Conservation (phyloP, 2,888 invertebrate genomes). For the Bembecia ichneumoniformis region DNA sequence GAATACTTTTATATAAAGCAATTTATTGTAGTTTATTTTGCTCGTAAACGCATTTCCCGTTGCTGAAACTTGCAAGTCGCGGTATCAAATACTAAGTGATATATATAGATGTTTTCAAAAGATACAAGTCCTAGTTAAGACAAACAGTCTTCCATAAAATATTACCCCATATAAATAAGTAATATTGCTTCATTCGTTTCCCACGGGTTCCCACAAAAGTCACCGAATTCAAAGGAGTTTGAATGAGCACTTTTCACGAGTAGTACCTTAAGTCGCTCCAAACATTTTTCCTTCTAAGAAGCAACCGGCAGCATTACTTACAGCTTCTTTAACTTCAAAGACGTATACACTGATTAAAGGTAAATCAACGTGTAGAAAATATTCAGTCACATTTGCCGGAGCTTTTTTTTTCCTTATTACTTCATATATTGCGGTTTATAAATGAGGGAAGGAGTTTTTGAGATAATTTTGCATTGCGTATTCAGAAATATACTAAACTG, state of each 20-base stretch:
- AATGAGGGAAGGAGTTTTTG: background rate
- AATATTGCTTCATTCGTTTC: background rate
- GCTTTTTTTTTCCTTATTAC: constrained; percentile 16
- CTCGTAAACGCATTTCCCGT: background rate
- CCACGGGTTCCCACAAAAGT: constrained; percentile 12
- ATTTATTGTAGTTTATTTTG: too few species aligned
- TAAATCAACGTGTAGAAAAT: constrained; percentile 24
- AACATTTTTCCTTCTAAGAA: constrained; percentile 15
- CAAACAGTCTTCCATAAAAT: background rate
- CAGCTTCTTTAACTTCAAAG: constrained; percentile 30
- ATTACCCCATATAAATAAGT: background rate
- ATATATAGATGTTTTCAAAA: background rate
- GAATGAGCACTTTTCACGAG: constrained; percentile 10
- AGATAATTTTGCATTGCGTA: background rate
- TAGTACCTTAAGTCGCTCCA: constrained; percentile 2
- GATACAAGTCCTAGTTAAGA: background rate
- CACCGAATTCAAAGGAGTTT: constrained; percentile 16
- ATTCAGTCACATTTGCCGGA: constrained; percentile 18
- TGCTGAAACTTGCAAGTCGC: background rate
- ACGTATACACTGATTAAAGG: constrained; percentile 26
- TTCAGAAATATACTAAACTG: background rate
- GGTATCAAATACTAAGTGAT: background rate
- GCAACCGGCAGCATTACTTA: constrained; percentile 26
- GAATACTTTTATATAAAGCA: too few species aligned
- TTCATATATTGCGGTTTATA: background rate